Evolutionary conservation across 1,140 invertebrate species (phyloP), one percentile per base, ranked within the genome.

Genomic region (Brachionus plicatilis): DNA sequence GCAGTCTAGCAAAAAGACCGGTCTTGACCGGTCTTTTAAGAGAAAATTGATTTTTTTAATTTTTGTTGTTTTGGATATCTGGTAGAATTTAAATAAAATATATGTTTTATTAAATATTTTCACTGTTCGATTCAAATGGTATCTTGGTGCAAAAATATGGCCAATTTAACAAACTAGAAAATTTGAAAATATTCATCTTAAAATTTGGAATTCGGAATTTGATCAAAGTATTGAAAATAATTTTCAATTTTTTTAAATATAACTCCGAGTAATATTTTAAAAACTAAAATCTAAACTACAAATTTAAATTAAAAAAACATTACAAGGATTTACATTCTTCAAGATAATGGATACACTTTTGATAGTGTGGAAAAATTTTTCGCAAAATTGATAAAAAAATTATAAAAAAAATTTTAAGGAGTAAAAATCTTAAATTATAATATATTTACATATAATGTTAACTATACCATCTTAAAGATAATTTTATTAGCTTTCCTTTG

Each of bases 281-380:
- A 60, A 41, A 17, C 27, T 41, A n/a, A 41, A 29, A 33, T 41
- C 6, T 11, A 56, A 53, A 14, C 11, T 11, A 37, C 37, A 8
- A 27, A n/a, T 37, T 80, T n/a, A 24, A 17, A 43, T 78, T 9
- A n/a, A 37, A 37, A 37, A n/a, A n/a, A n/a, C n/a, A n/a, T n/a
- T 80, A 33, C 11, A 29, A 82, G 79, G 24, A 20, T 82, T 12
- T 82, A 68, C 20, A 12, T 9, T 3, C 37, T 60, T 3, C 79
- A 82, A 65, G 79, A 82, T 27, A 20, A 60, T 33, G 79, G 79
- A 6, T 82, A 82, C 43, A 82, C 79, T 6, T 82, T 82, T 45
- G 53, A 82, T n/a, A 68, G 43, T 45, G 41, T 82, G n/a, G 79
- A 82, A 68, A 60, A 68, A 43, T 68, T 82, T 37, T 65, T 2